Evolutionary conservation across 2,888 invertebrate genomes (phyloP).

Genomic region (Seira musarum): DNA sequence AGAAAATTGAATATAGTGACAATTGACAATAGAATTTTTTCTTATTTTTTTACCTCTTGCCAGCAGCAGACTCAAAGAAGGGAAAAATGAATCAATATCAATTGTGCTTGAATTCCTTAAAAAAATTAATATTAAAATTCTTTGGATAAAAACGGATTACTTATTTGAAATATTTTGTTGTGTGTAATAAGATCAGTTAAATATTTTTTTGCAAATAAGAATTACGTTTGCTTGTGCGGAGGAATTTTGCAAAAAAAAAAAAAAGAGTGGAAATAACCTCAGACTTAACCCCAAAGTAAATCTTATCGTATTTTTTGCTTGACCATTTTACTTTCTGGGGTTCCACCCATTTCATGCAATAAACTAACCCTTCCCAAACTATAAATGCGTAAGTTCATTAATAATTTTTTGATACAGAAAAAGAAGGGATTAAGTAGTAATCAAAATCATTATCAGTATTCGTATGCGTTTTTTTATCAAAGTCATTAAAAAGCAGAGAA

Average conservation of each 20-base stretch:
- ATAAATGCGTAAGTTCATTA: conserved; percentile 24
- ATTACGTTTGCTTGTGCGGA: not conserved
- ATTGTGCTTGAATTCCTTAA: too few species aligned
- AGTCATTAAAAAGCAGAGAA: not conserved
- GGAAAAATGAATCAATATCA: too few species aligned
- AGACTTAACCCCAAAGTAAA: not conserved
- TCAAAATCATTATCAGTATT: not conserved
- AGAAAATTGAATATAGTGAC: too few species aligned
- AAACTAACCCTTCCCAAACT: conserved; percentile 40
- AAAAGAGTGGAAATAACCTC: not conserved
- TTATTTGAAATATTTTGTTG: too few species aligned
- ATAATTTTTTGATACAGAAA: not conserved
- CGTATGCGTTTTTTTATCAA: not conserved
- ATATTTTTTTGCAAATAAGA: conserved; percentile 11
- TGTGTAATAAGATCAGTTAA: too few species aligned
- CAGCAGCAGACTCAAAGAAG: too few species aligned
- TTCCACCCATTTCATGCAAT: not conserved
- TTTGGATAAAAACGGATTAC: too few species aligned
- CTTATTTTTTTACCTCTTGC: too few species aligned
- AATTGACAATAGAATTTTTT: too few species aligned
- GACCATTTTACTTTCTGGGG: not conserved
- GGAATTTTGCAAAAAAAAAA: not conserved
- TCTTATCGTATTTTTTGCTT: not conserved
- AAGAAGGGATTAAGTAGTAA: conserved; percentile 29
- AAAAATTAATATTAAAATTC: too few species aligned